phyloP scores from a whole-genome alignment of 2,113 vertebrate genomes.

The Ia io region DNA sequence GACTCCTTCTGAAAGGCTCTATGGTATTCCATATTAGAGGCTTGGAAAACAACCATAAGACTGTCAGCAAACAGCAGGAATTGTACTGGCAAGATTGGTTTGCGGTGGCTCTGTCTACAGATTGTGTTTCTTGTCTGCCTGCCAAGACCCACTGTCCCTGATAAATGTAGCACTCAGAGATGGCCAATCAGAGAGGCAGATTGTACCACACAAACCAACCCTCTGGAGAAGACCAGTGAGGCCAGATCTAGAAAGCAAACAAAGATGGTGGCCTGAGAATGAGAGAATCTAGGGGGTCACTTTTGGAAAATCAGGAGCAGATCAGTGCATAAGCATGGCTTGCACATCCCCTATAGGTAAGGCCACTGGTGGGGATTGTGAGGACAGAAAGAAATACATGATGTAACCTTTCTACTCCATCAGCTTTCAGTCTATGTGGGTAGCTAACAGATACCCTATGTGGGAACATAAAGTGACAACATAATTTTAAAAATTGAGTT shows the following conservation, averaged over 20 bases:
- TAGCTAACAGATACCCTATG: not conserved
- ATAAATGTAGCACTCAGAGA: slow-evolving; percentile 59
- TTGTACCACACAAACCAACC: not conserved
- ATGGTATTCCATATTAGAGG: slow-evolving; percentile 37
- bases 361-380: not conserved
- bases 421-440: not conserved
- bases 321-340: not conserved
- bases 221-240: not conserved
- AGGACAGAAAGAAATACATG: not conserved
- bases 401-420: not conserved
- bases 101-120: slow-evolving; percentile 60
- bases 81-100: slow-evolving; percentile 33
- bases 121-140: slow-evolving; percentile 61
- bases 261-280: not conserved
- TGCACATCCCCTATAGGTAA: not conserved
- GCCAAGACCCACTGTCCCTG: slow-evolving; percentile 64
- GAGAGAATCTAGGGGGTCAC: not conserved
- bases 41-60: slow-evolving; percentile 35
- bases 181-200: slow-evolving; percentile 30
- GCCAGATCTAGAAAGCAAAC: slow-evolving; percentile 2
- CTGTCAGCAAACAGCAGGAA: slow-evolving; percentile 47
- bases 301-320: not conserved
- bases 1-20: slow-evolving; percentile 15
- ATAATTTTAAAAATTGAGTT: not conserved
- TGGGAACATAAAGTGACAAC: not conserved